Evolutionary conservation across 2,797 vertebrate species (phyloP), one percentile per base, ranked within the genome.

Genomic region (Sebastes iracundus): DNA sequence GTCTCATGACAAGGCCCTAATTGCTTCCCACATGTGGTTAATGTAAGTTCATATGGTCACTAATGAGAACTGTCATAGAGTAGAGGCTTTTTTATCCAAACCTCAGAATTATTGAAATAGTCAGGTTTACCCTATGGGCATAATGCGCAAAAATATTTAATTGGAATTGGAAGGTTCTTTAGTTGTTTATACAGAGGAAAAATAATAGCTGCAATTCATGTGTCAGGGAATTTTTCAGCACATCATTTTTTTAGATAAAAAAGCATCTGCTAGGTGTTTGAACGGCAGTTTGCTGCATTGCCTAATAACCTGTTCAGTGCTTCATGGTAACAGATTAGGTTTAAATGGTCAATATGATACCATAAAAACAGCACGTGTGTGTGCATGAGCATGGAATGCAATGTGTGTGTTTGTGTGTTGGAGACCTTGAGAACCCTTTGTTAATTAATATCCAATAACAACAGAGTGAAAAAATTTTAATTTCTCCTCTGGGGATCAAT

Each of bases 31-130:
- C 90, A 1, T 96, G 95, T 95, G 95, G 90, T 94, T 97, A 96
- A 96, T 96, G 95, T 83, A 96, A 96, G 96, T 97, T 97, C 96
- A 97, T 94, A 95, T 96, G 96, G 96, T 97, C 96, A 96, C 96
- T 97, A 97, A 97, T 97, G 96, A 96, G 94, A 96, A 96, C 95
- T 96, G 96, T 96, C 96, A 96, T 95, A 95, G 92, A 87, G 76
- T 84, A 73, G 74, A 83, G 42, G 18, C 27, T 42, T 79, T 87
- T 74, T 64, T 22, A 81, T 86, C 49, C 60, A 93, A 94, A 93
- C 93, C 74, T 81, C n/a, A 77, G 68, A 82, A 80, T 83, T 77
- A 88, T 83, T 79, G 53, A 72, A 83, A 81, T 74, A 6, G 82
- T 83, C 87, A 87, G 81, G 60, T 90, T 85, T 68, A 61, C 79